These are phyloP conservation scores for Aethina tumida DNA, from an alignment of 1,140 invertebrate genomes.

Conservation along the genomic window DNA sequence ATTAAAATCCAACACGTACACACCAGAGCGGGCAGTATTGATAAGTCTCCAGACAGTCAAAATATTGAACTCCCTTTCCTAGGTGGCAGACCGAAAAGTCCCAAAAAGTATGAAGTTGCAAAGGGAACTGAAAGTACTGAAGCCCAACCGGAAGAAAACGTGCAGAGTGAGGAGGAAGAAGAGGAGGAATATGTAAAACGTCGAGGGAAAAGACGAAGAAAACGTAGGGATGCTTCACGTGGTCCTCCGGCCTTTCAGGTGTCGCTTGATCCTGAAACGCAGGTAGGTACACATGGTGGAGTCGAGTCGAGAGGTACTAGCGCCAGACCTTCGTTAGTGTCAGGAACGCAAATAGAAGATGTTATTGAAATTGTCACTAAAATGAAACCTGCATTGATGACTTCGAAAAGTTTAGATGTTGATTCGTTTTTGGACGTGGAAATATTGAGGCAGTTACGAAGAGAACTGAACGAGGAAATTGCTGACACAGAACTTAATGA, in stretches of 20 bases:
- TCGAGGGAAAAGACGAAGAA: slow-evolving; percentile 36
- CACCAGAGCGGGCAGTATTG: slow-evolving; percentile 19
- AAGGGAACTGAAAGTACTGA: slow-evolving; percentile 3
- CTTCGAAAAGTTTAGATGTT: slow-evolving; percentile 14
- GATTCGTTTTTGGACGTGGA: slow-evolving; percentile 43
- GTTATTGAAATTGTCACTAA: slow-evolving; percentile 25
- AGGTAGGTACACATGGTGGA: slow-evolving; percentile 36
- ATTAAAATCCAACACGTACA: slow-evolving; percentile 26
- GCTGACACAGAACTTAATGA: slow-evolving; percentile 58
- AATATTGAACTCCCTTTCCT: no score
- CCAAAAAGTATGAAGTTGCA: slow-evolving; percentile 8
- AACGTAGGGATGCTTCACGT: slow-evolving; percentile 40
- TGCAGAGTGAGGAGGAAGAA: slow-evolving; percentile 23
- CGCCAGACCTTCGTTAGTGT: slow-evolving; percentile 42
- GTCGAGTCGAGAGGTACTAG: slow-evolving; percentile 46
- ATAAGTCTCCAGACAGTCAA: no score
- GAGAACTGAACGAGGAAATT: slow-evolving; percentile 53
- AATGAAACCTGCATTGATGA: slow-evolving; percentile 2
- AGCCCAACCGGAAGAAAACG: slow-evolving; percentile 5
- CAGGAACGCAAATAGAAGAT: slow-evolving; percentile 16
- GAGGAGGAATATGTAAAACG: slow-evolving; percentile 35
- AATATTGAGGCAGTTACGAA: slow-evolving; percentile 51
- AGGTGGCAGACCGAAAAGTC: slow-evolving; percentile 6
- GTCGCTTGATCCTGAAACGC: slow-evolving; percentile 48
- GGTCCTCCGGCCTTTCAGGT: slow-evolving; percentile 39